Conservation (phyloP, 1,140 invertebrate species). For the Hermetia illucens region DNA sequence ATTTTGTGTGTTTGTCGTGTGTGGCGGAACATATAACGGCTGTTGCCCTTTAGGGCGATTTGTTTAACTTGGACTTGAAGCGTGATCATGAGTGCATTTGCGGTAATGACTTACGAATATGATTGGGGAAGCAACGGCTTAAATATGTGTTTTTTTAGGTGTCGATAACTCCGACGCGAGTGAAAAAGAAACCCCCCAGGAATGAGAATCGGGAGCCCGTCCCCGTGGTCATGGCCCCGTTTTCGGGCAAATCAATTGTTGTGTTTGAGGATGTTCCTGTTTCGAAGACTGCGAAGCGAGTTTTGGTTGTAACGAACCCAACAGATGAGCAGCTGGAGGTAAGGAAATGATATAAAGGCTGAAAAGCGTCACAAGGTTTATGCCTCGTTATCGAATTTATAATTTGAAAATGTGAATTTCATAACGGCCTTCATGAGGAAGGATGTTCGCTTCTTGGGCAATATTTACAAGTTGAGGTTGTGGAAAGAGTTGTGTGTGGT, state of each 20-base stretch:
- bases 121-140: not conserved
- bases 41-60: no score
- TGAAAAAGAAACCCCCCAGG: slow-evolving; percentile 16
- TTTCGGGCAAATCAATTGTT: slow-evolving; percentile 42
- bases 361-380: not conserved
- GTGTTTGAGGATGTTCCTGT: slow-evolving; percentile 46
- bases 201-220: slow-evolving; percentile 22
- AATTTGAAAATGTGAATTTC: not conserved
- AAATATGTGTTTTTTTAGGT: slow-evolving; percentile 8
- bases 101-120: slow-evolving; percentile 10
- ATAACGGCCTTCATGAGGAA: no score
- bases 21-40: no score
- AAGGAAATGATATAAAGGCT: slow-evolving; percentile 5
- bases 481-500: no score
- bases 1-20: no score
- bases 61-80: no score
- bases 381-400: no score
- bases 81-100: slow-evolving; percentile 27
- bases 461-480: no score
- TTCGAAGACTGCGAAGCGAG: slow-evolving; percentile 33
- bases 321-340: slow-evolving; percentile 38
- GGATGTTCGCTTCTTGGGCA: no score
- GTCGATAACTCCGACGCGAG: slow-evolving; percentile 21
- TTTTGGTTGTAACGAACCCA: slow-evolving; percentile 42
- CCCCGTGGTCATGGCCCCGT: slow-evolving; percentile 40